A percentile compares a stretch with the other conserved stretches of the same genome.
Conservation (phyloP, 2,797 vertebrate species). For the Stomatorhinus walkeri region DNA sequence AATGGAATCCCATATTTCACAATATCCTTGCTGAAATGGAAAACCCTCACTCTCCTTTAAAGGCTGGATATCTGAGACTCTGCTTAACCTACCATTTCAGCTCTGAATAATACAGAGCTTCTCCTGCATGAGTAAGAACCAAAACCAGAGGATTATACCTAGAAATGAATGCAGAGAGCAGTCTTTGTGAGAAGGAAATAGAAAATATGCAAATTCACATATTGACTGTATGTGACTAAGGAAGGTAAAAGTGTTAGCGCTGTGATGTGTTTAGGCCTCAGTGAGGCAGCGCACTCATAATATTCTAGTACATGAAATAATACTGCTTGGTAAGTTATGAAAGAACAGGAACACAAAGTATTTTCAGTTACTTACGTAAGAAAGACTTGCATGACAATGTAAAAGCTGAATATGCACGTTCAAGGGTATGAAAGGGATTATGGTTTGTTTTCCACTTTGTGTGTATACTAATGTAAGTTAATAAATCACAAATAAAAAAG, state of each 20-base stretch:
- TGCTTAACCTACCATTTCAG: background rate
- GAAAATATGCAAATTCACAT: conserved; percentile 13
- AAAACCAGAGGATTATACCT: conserved; percentile 4
- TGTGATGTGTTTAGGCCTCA: background rate
- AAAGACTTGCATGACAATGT: background rate
- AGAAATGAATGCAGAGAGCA: background rate
- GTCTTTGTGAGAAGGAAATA: conserved; percentile 13
- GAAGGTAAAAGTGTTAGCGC: background rate
- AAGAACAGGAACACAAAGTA: background rate
- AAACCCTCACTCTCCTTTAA: background rate
- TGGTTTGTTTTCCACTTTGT: background rate
- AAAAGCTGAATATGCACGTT: background rate
- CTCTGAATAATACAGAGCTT: conserved; percentile 3
- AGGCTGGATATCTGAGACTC: background rate
- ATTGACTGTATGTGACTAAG: background rate
- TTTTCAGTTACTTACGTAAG: background rate
- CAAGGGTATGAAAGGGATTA: background rate
- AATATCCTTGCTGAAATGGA: background rate
- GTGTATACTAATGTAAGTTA: background rate
- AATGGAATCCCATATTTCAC: background rate
- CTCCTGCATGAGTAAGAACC: background rate
- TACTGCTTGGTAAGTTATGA: background rate
- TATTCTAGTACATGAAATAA: background rate
- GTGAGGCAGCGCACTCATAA: background rate
- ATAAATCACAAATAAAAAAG: background rate